Base-by-base conservation (phyloP, 2,113 vertebrate genomes). In the Coptodon rendalli region DNA sequence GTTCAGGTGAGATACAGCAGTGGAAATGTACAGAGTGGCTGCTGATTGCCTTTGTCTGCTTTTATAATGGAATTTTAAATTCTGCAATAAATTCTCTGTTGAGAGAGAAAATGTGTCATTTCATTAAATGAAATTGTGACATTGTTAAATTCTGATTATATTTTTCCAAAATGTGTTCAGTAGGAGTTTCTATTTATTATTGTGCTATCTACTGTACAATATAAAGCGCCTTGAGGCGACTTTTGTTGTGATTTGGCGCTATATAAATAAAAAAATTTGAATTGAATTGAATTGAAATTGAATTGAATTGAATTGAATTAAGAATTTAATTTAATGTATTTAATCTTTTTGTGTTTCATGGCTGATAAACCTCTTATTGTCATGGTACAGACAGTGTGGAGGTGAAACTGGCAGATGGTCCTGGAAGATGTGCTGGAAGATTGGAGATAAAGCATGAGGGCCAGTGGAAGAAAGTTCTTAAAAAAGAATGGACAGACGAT, bases 361-460 rank as follows among this genome's bases (percentile, higher is more conserved):
- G 79, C 81, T 88, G 10, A 68, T 10, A n/a, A 11, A 54, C 78
- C 6, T 45, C 5, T 68, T 53, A 3, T 40, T 85, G 11, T 81
- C 24, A 4, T 68, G 63, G 2, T 63, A 3, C 92, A 96, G 96
- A 0, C 0, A 95, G 94, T 16, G 0, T 93, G 0, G 1, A 61
- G 0, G 86, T 93, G 34, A 87, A 9, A 6, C 81, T 96, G 24
- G 1, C 0, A 1, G 91, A 95, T 1, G 91, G 95, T 9, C 79
- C 79, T 17, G 90, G 93, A 29, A 43, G 1, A n/a, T 96, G 95
- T 80, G 90, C 93, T 6, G 96, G 96, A 6, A 91, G 90, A 45
- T 6, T 96, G 61, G 93, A 93, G 73, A 76, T 96, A 22, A 1
- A 83, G 4, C 14, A 84, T 5, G 1, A 78, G 2, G 92, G 66